A percentile compares a stretch with the other conserved stretches of the same genome.
phyloP scores from a whole-genome alignment of 2,113 vertebrate species.

The Esox niger region DNA sequence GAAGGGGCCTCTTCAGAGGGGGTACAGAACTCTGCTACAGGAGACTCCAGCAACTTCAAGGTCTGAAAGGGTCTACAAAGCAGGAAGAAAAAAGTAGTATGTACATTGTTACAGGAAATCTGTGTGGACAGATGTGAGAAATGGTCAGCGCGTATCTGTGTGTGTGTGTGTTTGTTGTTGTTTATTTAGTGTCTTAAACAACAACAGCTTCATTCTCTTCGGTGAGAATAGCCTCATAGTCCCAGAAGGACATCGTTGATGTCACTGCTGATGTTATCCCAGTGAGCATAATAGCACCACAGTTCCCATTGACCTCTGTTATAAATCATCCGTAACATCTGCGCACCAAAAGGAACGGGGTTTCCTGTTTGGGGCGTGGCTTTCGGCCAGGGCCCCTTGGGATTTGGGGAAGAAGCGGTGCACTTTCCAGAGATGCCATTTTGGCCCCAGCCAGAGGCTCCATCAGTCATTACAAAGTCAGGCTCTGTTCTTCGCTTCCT shows the following conservation, averaged over 20 bases:
- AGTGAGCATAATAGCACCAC: constrained; percentile 61
- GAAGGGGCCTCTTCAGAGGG: constrained; percentile 58
- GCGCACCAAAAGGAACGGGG: too few relatives aligned
- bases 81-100: too few relatives aligned
- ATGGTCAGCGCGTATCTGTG: constrained; percentile 4
- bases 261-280: constrained; percentile 76
- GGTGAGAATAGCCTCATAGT: constrained; percentile 62
- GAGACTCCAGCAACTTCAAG: constrained; percentile 64
- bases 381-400: too few relatives aligned
- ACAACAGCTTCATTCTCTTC: constrained; percentile 29
- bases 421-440: too few relatives aligned
- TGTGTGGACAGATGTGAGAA: constrained; percentile 1
- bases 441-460: too few relatives aligned
- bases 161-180: constrained; percentile 9
- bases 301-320: constrained; percentile 45
- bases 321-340: constrained; percentile 26
- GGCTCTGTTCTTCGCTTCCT: too few relatives aligned
- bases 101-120: too few relatives aligned
- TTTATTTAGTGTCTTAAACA: constrained; percentile 21
- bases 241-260: constrained; percentile 63
- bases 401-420: too few relatives aligned
- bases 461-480: too few relatives aligned
- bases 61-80: constrained; percentile 63
- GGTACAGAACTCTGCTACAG: constrained; percentile 62
- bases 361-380: background rate